These are phyloP conservation scores for Mustelus asterias DNA, from an alignment of 2,113 vertebrate genomes.

Conservation along the genomic window DNA sequence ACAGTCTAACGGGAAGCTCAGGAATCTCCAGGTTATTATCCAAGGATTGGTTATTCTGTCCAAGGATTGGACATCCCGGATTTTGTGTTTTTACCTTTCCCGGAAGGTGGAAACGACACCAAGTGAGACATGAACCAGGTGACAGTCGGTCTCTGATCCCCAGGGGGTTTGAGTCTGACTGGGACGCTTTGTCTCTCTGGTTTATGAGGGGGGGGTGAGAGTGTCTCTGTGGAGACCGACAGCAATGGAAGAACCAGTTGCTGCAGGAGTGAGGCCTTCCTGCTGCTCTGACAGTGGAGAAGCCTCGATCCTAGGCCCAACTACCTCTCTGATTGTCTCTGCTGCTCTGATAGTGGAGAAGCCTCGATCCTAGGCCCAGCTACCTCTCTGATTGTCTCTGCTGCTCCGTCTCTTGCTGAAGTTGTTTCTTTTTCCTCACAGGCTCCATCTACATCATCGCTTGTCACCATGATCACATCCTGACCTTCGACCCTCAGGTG, in stretches of 20 bases:
- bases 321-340: background rate
- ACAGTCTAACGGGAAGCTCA: background rate
- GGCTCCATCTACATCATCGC: background rate
- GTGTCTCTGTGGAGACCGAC: background rate
- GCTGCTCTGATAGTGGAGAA: background rate
- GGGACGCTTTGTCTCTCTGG: background rate
- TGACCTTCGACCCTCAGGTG: background rate
- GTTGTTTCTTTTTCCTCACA: background rate
- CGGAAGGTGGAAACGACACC: background rate
- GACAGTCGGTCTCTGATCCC: background rate
- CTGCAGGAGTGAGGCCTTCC: background rate
- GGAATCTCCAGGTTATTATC: background rate
- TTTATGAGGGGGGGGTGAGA: background rate
- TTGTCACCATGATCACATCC: background rate
- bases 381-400: conserved; percentile 6
- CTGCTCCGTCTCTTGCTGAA: background rate
- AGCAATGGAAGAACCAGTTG: background rate
- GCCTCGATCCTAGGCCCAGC: background rate
- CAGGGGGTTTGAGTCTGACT: background rate
- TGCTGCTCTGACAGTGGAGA: background rate
- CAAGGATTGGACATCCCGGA: fast-evolving
- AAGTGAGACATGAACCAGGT: background rate
- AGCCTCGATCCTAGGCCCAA: background rate
- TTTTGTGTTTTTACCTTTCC: background rate
- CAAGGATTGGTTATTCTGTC: background rate